Evolutionary conservation across 2,797 vertebrate genomes (phyloP).

Genomic region (Spheniscus humboldti): DNA sequence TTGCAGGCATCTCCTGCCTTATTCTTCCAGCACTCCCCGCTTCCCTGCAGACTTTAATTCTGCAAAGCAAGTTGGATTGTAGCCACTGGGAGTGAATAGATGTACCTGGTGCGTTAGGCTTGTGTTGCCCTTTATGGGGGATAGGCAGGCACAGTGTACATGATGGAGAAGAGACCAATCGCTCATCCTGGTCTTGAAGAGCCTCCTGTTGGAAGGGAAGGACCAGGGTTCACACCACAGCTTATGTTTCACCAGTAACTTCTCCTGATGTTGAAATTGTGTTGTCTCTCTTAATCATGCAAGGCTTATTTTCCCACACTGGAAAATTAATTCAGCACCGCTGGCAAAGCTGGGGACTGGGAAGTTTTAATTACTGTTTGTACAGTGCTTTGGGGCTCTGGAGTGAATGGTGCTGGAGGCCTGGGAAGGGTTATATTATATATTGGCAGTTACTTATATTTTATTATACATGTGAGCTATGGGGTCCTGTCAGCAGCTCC

Average conservation of each 20-base stretch:
- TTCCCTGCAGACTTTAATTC: neutral
- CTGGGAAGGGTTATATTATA: neutral
- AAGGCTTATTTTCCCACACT: constrained; percentile 28
- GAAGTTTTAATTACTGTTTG: constrained; percentile 30
- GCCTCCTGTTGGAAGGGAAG: neutral
- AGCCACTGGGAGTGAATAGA: neutral
- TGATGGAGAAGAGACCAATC: neutral
- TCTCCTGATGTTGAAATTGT: neutral
- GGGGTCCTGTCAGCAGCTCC: neutral
- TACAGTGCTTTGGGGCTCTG: neutral
- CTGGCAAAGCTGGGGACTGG: neutral
- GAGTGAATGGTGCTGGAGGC: neutral
- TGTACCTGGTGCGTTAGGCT: neutral
- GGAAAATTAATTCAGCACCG: neutral
- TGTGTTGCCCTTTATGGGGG: neutral
- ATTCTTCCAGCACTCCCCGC: accelerated
- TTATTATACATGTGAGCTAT: neutral
- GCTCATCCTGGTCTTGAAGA: neutral
- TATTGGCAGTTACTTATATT: neutral
- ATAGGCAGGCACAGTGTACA: accelerated
- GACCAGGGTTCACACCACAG: neutral
- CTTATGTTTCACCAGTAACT: neutral
- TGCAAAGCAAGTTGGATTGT: neutral
- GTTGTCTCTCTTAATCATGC: neutral
- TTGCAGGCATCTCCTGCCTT: neutral